Percentiles rank a stretch among this genome's conserved stretches.
Evolutionary conservation across 2,888 invertebrate species (phyloP).

Genomic region (Acrobasis suavella): DNA sequence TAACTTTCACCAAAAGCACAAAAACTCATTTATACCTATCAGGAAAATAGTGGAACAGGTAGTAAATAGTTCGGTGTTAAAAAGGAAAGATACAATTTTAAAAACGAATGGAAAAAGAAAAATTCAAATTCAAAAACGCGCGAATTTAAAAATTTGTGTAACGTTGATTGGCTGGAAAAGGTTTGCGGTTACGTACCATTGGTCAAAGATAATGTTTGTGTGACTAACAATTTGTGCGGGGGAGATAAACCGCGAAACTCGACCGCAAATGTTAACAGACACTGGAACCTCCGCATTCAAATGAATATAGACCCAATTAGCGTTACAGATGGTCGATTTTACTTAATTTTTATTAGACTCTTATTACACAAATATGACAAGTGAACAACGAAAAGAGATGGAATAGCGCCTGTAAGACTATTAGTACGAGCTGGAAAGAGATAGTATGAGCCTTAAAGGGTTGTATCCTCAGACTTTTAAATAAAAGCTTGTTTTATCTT

Average conservation of each 20-base stretch:
- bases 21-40: too few species aligned
- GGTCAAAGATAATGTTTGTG: slow-evolving; percentile 80
- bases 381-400: slow-evolving; percentile 55
- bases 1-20: too few species aligned
- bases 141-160: slow-evolving; percentile 55
- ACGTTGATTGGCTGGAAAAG: slow-evolving; percentile 72
- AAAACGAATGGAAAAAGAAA: slow-evolving; percentile 46
- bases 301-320: slow-evolving; percentile 41
- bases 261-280: slow-evolving; percentile 75
- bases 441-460: slow-evolving; percentile 40
- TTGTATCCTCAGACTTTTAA: slow-evolving; percentile 38
- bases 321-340: slow-evolving; percentile 33
- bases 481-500: slow-evolving; percentile 32
- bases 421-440: slow-evolving; percentile 48
- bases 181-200: slow-evolving; percentile 68
- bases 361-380: slow-evolving; percentile 45
- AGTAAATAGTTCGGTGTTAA: slow-evolving; percentile 17
- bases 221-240: slow-evolving; percentile 72
- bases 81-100: slow-evolving; percentile 33
- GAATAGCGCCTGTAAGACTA: slow-evolving; percentile 45
- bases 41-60: not conserved
- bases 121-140: slow-evolving; percentile 56
- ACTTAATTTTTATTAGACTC: slow-evolving; percentile 2
- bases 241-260: slow-evolving; percentile 71
- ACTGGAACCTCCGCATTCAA: slow-evolving; percentile 34